Evolutionary conservation across 2,888 invertebrate species (phyloP).

Genomic region (Dascillus cervinus): DNA sequence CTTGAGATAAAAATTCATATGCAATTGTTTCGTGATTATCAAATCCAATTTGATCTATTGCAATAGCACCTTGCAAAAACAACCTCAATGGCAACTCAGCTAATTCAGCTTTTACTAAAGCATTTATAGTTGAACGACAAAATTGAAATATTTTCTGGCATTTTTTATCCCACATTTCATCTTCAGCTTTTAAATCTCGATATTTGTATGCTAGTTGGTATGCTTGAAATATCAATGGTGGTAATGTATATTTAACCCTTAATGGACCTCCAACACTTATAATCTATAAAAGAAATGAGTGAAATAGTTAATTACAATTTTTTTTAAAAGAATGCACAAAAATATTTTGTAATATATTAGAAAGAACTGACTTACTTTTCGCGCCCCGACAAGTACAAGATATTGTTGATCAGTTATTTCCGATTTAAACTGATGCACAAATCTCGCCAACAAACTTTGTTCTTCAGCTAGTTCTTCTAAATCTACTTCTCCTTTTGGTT

Average conservation of each 20-base stretch:
- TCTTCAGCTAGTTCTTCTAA: conserved; percentile 95
- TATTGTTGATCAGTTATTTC: conserved; percentile 80
- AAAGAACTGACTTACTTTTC: conserved; percentile 61
- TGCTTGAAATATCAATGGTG: conserved; percentile 91
- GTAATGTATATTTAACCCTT: conserved; percentile 84
- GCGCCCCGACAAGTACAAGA: conserved; percentile 79
- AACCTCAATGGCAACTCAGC: conserved; percentile 89
- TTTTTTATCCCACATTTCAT: conserved; percentile 97
- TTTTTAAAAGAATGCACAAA: background rate
- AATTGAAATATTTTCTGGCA: conserved; percentile 98
- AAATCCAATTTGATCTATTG: conserved; percentile 86
- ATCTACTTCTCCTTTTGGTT: conserved; percentile 59
- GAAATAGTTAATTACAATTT: too few relatives aligned
- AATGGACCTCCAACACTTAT: conserved; percentile 85
- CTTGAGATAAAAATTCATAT: conserved; percentile 94
- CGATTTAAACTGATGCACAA: conserved; percentile 77
- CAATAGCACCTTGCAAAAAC: conserved; percentile 92
- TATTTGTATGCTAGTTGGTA: conserved; percentile 83
- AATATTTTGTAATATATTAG: background rate
- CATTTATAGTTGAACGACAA: conserved; percentile 91
- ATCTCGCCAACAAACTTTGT: conserved; percentile 84
- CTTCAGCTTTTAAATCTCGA: conserved; percentile 68
- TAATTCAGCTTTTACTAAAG: conserved; percentile 89
- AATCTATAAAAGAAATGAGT: conserved; percentile 37
- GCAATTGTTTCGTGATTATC: conserved; percentile 95